Evolutionary conservation across 2,888 invertebrate species (phyloP).

Genomic region (Stegophylla sp.): DNA sequence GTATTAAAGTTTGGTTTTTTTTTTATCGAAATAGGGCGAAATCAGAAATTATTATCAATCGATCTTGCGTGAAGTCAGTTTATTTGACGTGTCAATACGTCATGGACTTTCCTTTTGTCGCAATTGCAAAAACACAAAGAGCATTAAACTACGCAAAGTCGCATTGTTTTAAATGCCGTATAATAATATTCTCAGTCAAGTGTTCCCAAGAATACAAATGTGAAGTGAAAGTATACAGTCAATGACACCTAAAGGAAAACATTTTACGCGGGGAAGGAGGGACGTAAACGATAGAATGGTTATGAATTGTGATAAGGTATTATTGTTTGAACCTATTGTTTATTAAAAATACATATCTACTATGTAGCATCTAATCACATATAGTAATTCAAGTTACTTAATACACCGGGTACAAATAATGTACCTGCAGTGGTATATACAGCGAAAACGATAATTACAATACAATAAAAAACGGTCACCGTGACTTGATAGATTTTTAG

Average conservation of each 20-base stretch:
- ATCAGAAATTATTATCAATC: not conserved
- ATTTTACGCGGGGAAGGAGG: constrained; percentile 23
- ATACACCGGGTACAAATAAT: too few relatives aligned
- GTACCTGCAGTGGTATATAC: too few relatives aligned
- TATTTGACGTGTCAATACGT: constrained; percentile 35
- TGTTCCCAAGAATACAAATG: constrained; percentile 50
- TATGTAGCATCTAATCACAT: not conserved
- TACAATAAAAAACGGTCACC: not conserved
- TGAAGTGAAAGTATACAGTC: constrained; percentile 53
- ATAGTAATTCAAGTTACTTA: not conserved
- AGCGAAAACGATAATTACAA: constrained; percentile 6
- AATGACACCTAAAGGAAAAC: constrained; percentile 46
- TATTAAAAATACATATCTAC: not conserved
- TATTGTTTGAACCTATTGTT: constrained; percentile 37
- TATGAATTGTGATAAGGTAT: constrained; percentile 18
- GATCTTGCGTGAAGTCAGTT: not conserved
- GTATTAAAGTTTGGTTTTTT: too few relatives aligned
- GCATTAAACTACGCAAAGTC: constrained; percentile 37
- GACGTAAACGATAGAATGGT: not conserved
- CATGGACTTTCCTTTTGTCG: constrained; percentile 48
- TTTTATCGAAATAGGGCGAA: not conserved
- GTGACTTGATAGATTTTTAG: not conserved
- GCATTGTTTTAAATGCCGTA: constrained; percentile 52
- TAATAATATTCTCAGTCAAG: constrained; percentile 39
- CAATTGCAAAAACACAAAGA: constrained; percentile 50